Conservation (phyloP, 2,888 invertebrate genomes). For the Chrysolina oricalcia region DNA sequence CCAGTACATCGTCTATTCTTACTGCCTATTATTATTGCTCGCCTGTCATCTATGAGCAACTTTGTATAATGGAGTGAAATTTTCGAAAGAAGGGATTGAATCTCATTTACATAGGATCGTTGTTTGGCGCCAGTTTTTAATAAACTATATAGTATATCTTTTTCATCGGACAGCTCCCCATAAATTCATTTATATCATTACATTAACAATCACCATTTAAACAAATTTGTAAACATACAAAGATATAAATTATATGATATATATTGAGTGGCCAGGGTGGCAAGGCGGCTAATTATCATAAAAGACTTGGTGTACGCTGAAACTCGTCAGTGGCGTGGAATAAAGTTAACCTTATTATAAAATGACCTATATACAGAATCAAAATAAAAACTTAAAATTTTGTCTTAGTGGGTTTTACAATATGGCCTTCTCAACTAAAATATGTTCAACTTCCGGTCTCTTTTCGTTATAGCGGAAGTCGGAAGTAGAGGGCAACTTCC, state of each 20-base stretch:
- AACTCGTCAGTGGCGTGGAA: not conserved
- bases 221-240: slow-evolving; percentile 66
- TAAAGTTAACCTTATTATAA: not conserved
- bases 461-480: no score
- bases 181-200: slow-evolving; percentile 65
- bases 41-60: no score
- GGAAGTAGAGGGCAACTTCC: no score
- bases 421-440: no score
- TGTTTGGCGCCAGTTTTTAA: slow-evolving; percentile 56
- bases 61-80: no score
- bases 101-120: slow-evolving; percentile 50
- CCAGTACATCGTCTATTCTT: no score
- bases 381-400: no score
- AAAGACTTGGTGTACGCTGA: slow-evolving; percentile 54
- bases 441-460: no score
- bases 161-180: slow-evolving; percentile 52
- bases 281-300: slow-evolving; percentile 59
- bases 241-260: slow-evolving; percentile 59
- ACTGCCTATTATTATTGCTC: no score
- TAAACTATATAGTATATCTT: slow-evolving; percentile 61
- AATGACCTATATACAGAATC: no score
- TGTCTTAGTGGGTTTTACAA: no score
- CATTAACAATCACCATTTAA: slow-evolving; percentile 65
- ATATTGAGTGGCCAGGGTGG: slow-evolving; percentile 56
- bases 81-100: no score